Percentiles rank a stretch among this genome's conserved stretches.
These are phyloP conservation scores for Maccullochella peelii DNA, from an alignment of 2,113 vertebrate species.

Conservation along the genomic window DNA sequence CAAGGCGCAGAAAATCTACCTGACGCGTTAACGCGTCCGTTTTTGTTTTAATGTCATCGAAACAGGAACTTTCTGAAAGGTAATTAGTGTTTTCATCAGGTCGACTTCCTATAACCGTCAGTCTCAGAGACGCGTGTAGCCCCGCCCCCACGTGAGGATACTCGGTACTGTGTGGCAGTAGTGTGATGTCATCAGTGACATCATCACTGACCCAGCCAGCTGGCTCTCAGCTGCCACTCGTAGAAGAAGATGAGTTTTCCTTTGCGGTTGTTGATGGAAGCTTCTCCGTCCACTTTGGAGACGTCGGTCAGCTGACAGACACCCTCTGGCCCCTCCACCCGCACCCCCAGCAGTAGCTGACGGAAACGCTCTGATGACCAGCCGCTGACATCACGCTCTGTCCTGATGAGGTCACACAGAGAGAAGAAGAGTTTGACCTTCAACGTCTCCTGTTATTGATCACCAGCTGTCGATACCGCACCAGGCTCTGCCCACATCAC, in stretches of 20 bases:
- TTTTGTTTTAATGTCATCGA: no score
- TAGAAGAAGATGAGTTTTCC: slow-evolving; percentile 97
- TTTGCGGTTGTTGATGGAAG: slow-evolving; percentile 96
- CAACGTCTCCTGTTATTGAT: no score
- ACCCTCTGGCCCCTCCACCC: slow-evolving; percentile 87
- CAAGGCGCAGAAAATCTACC: no score
- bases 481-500: not conserved
- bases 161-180: no score
- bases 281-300: slow-evolving; percentile 91
- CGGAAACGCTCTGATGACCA: slow-evolving; percentile 93
- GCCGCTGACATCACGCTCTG: slow-evolving; percentile 91
- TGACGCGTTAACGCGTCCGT: no score
- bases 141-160: no score
- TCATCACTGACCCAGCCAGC: slow-evolving; percentile 89
- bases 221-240: slow-evolving; percentile 90
- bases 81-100: no score
- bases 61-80: no score
- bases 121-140: no score
- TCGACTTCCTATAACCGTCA: no score
- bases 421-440: not conserved
- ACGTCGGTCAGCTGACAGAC: slow-evolving; percentile 91
- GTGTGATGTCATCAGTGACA: not conserved
- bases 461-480: not conserved
- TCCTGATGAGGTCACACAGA: slow-evolving; percentile 81
- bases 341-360: slow-evolving; percentile 86